phyloP scores from a whole-genome alignment of 2,888 invertebrate species.

The Isotomurus palustris region DNA sequence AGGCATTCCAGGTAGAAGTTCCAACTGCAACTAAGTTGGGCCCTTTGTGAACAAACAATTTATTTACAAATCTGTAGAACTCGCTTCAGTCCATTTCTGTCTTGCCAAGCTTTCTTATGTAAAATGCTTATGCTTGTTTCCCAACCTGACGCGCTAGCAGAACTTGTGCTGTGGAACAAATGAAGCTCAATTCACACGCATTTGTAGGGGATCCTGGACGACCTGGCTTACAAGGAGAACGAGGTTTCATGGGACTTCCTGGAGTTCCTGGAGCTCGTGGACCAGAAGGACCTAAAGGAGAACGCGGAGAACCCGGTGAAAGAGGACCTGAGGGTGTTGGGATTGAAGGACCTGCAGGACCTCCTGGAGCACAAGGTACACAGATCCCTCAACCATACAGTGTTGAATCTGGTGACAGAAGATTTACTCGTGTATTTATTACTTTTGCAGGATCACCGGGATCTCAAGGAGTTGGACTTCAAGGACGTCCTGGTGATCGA shows the following conservation, averaged over 20 bases:
- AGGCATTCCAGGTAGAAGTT: constrained; percentile 57
- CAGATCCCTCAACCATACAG: too few species aligned
- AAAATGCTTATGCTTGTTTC: too few species aligned
- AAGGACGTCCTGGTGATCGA: constrained; percentile 70
- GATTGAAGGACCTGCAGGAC: constrained; percentile 67
- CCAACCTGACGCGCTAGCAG: too few species aligned
- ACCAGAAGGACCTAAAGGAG: constrained; percentile 58
- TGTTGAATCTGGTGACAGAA: too few species aligned
- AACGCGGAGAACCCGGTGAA: constrained; percentile 70
- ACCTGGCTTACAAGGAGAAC: constrained; percentile 61
- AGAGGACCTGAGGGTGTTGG: constrained; percentile 67
- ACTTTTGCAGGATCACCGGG: constrained; percentile 61
- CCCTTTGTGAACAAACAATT: too few species aligned
- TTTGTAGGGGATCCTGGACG: constrained; percentile 65
- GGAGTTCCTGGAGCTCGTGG: constrained; percentile 59
- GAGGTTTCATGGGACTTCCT: constrained; percentile 49
- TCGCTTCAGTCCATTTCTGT: too few species aligned
- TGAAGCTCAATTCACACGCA: too few species aligned
- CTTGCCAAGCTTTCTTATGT: too few species aligned
- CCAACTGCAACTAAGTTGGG: too few species aligned
- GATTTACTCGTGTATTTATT: too few species aligned
- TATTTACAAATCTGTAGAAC: too few species aligned
- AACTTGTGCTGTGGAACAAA: too few species aligned
- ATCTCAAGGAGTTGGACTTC: constrained; percentile 59
- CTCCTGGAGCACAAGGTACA: constrained; percentile 63